Base-by-base conservation (phyloP, 2,888 invertebrate species). In the Girardia tigrina region DNA sequence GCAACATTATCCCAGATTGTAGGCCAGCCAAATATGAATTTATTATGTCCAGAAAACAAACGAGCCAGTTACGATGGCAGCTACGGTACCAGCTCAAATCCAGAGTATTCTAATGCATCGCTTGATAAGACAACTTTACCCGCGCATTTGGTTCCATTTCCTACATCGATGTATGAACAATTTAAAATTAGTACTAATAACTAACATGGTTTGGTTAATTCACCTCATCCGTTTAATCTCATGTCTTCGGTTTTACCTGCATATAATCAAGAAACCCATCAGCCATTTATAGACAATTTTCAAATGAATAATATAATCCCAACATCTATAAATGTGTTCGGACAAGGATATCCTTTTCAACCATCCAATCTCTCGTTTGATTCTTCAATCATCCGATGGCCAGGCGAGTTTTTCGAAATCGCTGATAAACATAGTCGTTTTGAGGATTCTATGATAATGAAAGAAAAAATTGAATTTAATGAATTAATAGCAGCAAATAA, bases 111-210 rank as follows among this genome's bases (percentile, higher is more conserved):
- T 16, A 56, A 56, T n/a, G 56, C 8, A 2, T 56, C 56, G 4
- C 56, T 56, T 23, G 56, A 56, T n/a, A 56, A 56, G n/a, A 56
- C n/a, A 56, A 56, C 56, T 2, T 56, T 56, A 56, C 56, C 56
- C n/a, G 4, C 23, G n/a, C 56, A 56, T 23, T 56, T 56, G 56
- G 56, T 56, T 4, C 56, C 56, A 56, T 56, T 56, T 20, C 23
- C 56, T 56, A n/a, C 56, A 12, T 20, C 56, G n/a, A 56, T 56
- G 56, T 56, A 56, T 16, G 56, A 56, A 16, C 56, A 56, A 56
- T 56, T 20, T n/a, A 56, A 56, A n/a, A 4, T 56, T 56, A 56
- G 23, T 56, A 20, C 56, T n/a, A 56, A 56, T n/a, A 56, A 56
- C 23, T 23, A 56, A n/a, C 56, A 56, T 56, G 56, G 4, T 20